Conservation (phyloP, 1,140 invertebrate species). For the Drosophila tani region DNA sequence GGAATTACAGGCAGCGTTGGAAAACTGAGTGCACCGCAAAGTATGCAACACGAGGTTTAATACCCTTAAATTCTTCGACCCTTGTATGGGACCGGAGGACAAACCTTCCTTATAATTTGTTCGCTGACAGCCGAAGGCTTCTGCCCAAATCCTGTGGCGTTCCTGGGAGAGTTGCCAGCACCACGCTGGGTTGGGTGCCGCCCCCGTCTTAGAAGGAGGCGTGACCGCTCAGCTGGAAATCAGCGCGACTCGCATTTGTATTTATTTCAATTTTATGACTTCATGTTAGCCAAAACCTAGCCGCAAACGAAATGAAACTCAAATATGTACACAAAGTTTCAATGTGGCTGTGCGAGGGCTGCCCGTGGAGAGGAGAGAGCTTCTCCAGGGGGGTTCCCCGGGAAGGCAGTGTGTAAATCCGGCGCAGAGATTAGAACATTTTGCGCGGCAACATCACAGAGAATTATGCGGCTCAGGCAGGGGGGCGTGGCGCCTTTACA, state of each 20-base stretch:
- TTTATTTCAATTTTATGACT: constrained; percentile 84
- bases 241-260: constrained; percentile 68
- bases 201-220: constrained; percentile 41
- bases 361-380: background rate
- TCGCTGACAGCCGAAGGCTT: background rate
- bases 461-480: constrained; percentile 42
- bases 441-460: constrained; percentile 62
- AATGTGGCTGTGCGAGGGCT: constrained; percentile 34
- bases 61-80: background rate
- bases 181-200: constrained; percentile 28
- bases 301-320: constrained; percentile 82
- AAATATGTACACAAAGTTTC: constrained; percentile 82
- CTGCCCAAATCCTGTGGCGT: background rate
- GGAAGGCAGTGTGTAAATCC: constrained; percentile 61
- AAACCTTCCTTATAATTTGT: constrained; percentile 18
- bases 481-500: constrained; percentile 69
- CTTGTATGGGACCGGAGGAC: background rate
- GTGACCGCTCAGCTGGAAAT: constrained; percentile 68
- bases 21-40: background rate
- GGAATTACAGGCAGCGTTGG: constrained; percentile 31
- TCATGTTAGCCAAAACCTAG: constrained; percentile 73
- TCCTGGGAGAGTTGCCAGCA: constrained; percentile 53
- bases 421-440: constrained; percentile 73
- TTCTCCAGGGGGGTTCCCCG: background rate
- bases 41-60: constrained; percentile 8